Evolutionary conservation across 2,113 vertebrate species (phyloP).

Genomic region (Heterotis niloticus): DNA sequence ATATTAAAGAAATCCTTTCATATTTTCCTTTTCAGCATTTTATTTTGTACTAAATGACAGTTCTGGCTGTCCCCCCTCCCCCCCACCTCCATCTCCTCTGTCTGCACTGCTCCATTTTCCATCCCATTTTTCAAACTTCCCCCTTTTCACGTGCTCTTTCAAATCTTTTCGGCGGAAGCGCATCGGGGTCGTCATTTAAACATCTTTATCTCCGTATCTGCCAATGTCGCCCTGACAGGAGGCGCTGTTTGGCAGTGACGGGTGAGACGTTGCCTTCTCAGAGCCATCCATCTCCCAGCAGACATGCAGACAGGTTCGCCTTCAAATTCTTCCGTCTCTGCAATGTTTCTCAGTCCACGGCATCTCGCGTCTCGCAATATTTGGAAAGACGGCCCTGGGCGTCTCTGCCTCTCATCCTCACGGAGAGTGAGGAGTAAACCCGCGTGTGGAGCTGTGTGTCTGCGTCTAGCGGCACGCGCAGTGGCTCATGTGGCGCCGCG

Average conservation of each 20-base stretch:
- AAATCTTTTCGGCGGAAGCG: constrained; percentile 18
- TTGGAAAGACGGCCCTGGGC: neutral
- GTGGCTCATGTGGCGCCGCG: too few relatives aligned
- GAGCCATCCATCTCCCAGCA: constrained; percentile 6
- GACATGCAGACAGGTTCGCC: neutral
- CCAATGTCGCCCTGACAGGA: constrained; percentile 33
- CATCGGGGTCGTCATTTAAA: constrained; percentile 28
- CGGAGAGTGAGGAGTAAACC: constrained; percentile 1
- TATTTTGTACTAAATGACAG: constrained; percentile 13
- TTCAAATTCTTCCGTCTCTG: neutral
- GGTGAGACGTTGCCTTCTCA: constrained; percentile 11
- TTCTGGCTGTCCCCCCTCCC: neutral
- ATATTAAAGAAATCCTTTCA: constrained; percentile 37
- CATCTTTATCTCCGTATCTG: constrained; percentile 34
- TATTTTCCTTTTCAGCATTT: constrained; percentile 23
- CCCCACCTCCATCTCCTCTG: neutral
- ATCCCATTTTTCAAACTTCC: neutral
- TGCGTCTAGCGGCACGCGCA: neutral
- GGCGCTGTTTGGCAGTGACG: constrained; percentile 6
- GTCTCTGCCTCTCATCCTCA: neutral
- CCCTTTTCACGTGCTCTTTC: constrained; percentile 12
- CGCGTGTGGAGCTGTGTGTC: constrained; percentile 3
- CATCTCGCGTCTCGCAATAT: neutral
- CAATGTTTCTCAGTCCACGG: neutral
- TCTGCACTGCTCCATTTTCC: neutral